Base-by-base conservation (phyloP, 2,888 invertebrate genomes). In the Idaea straminata region DNA sequence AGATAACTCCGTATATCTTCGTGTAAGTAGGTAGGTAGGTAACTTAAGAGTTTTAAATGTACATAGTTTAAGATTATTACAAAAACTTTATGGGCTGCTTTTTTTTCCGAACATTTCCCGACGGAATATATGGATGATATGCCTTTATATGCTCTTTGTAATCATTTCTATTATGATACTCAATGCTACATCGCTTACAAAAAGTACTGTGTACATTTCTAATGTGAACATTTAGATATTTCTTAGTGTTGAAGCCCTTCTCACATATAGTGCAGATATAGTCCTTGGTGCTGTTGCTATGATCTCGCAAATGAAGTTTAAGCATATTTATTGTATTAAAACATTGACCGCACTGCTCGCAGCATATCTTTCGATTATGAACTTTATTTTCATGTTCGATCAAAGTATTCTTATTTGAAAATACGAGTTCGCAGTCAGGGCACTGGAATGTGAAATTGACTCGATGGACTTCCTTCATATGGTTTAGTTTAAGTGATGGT, bases 401-500 rank as follows among this genome's bases (percentile, higher is more conserved):
- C 1, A 92, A 70, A 0, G 91, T 88, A 64, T 92, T 75, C 1
- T 92, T 76, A 0, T 91, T 89, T 0, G 87, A 84, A 7, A 88
- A 84, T 0, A 86, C 81, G 0, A 84, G 76, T 72, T 88, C 88
- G 67, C 92, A 92, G 1, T 77, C 73, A 2, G 78, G 83, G 66
- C 92, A 92, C 61, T 91, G 91, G 57, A 91, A 92, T 0, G 83
- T 87, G 34, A 90, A 90, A 0, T 84, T 74, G 5, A 92, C 91
- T 0, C 89, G 91, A 64, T 92, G 92, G 0, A 79, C 85, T 67
- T 88, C 86, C 69, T 84, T 90, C 64, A 92, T 72, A 68, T 92
- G 92, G 1, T 87, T 89, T 91, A 92, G 91, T 66, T 92, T 92
- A 3, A 82, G 81, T 61, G 92, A 92, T 67, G 92, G 91, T 68